Conservation (phyloP, 1,140 invertebrate genomes). For the Wiebesia pumilae region DNA sequence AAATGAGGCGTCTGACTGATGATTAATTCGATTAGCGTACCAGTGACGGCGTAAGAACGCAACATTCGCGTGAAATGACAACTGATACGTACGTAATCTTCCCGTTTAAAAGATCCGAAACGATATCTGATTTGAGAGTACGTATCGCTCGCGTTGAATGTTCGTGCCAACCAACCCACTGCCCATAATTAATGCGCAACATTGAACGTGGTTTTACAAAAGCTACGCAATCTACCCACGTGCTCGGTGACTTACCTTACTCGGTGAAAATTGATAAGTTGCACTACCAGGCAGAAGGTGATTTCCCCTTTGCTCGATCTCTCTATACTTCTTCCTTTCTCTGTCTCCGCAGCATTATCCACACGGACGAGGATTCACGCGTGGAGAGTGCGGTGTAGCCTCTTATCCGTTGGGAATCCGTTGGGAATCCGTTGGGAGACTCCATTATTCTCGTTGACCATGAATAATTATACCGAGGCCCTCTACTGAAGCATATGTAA, state of each 20-base stretch:
- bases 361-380: background rate
- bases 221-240: background rate
- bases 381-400: background rate
- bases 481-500: background rate
- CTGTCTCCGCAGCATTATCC: background rate
- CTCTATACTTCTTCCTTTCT: background rate
- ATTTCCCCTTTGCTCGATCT: background rate
- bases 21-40: too few species aligned
- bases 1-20: too few species aligned
- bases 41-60: too few species aligned
- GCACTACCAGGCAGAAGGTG: background rate
- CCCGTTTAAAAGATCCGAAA: too few species aligned
- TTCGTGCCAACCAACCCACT: too few species aligned
- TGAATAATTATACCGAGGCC: slow-evolving; percentile 30
- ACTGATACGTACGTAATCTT: too few species aligned
- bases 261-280: background rate
- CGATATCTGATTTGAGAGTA: too few species aligned
- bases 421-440: slow-evolving; percentile 27
- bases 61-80: too few species aligned
- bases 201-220: too few species aligned
- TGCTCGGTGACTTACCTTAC: background rate
- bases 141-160: too few species aligned
- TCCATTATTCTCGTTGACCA: slow-evolving; percentile 36
- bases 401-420: slow-evolving; percentile 1
- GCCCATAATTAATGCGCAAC: too few species aligned